Evolutionary conservation across 2,888 invertebrate genomes (phyloP), one percentile per base, ranked within the genome.

Genomic region (Prosopocoilus inquinatus): DNA sequence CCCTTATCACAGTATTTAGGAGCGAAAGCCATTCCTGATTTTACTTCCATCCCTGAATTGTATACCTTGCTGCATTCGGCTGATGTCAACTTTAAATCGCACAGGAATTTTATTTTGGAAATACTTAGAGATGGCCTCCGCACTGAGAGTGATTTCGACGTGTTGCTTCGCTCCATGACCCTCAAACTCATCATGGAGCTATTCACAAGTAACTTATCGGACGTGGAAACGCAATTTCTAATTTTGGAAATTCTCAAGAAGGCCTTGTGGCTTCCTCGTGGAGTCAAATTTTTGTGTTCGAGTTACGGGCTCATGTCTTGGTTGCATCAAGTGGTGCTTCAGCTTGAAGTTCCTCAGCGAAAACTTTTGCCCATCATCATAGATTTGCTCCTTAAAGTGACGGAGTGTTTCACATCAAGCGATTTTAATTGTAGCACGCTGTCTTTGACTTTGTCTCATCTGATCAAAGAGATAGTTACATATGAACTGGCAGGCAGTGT

Each of bases 41-140:
- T 94, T 11, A 81, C 84, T 9, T 82, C 86, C 2, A 87, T 96
- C n/a, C 96, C 96, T 0, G 95, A 96, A 72, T 88, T 95, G 69
- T 85, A 92, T 57, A 87, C 89, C 49, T 83, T 95, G 35, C 88
- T 95, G 70, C 89, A 91, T 70, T 92, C 90, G 59, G 82, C 87
- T 8, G 89, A 90, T 53, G 80, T 90, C 0, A 84, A 88, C 64
- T 81, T 84, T 50, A 80, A 82, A 13, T 81, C 83, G 0, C 87
- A 91, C 66, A 81, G 91, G 43, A 77, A 80, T 20, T 96, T 95
- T 86, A 87, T 94, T 34, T 77, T 96, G 8, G 83, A 88, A 64
- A 77, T 93, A 7, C 81, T 96, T 33, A 78, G 81, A 11, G 87
- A 92, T 65, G 94, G 95, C 1, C 80, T 92, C 36, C 86, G 87